phyloP scores from a whole-genome alignment of 2,113 vertebrate genomes.

The Baryphthengus martii region DNA sequence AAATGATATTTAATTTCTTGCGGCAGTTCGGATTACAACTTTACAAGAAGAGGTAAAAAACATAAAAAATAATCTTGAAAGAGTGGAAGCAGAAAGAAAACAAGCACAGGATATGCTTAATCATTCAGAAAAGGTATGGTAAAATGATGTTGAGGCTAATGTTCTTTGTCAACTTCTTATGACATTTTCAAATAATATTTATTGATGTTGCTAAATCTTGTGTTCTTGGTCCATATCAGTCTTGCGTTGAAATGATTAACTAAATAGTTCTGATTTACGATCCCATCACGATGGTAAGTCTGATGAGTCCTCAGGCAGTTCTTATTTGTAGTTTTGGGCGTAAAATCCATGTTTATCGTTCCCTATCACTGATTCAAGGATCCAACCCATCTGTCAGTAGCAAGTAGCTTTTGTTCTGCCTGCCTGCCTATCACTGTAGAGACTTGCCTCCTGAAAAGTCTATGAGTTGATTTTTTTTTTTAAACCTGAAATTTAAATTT shows the following conservation, averaged over 20 bases:
- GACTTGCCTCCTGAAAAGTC: background rate
- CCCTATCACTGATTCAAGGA: background rate
- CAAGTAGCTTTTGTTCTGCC: background rate
- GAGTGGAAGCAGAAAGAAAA: slow-evolving; percentile 90
- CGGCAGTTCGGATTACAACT: slow-evolving; percentile 84
- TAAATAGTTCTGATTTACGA: background rate
- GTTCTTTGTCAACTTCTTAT: background rate
- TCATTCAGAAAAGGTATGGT: slow-evolving; percentile 90
- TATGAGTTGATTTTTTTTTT: background rate
- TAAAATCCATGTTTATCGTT: background rate
- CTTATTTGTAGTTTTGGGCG: background rate
- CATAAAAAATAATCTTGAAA: slow-evolving; percentile 87
- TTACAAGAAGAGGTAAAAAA: slow-evolving; percentile 94
- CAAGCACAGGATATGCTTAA: slow-evolving; percentile 92
- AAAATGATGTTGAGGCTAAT: background rate
- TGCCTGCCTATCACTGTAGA: background rate
- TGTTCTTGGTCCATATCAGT: background rate
- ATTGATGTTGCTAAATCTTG: background rate
- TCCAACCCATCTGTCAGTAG: background rate
- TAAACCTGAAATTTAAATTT: background rate
- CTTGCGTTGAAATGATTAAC: background rate
- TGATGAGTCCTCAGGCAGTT: background rate
- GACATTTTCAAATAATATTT: background rate
- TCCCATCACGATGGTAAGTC: background rate
- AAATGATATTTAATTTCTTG: background rate